A percentile compares a stretch with the other conserved stretches of the same genome.
These are phyloP conservation scores for Drosophila kurseongensis DNA, from an alignment of 1,140 invertebrate genomes.

Conservation along the genomic window DNA sequence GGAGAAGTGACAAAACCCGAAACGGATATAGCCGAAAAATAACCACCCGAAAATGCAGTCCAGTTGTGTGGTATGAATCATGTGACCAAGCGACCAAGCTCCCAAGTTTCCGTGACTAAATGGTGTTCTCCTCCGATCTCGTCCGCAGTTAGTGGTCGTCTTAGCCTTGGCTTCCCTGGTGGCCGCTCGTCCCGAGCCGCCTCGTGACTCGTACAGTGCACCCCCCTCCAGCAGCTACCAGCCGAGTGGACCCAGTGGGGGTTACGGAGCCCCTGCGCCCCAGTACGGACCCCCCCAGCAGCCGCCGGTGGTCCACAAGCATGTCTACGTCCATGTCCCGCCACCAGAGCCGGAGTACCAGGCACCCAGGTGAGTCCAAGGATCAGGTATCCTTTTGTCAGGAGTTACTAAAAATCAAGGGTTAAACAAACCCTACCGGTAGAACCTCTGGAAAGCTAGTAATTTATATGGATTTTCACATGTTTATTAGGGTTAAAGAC, in stretches of 20 bases:
- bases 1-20: conserved; percentile 25
- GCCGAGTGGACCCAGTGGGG: conserved; percentile 70
- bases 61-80: conserved; percentile 81
- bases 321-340: conserved; percentile 94
- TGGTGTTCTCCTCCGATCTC: conserved; percentile 19
- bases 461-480: no score
- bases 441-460: no score
- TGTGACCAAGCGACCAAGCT: neutral
- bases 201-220: conserved; percentile 79
- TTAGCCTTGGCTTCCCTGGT: conserved; percentile 68
- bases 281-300: conserved; percentile 90
- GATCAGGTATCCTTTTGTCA: neutral
- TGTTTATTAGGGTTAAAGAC: no score
- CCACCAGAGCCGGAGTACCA: conserved; percentile 92
- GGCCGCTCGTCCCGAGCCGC: conserved; percentile 76
- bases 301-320: conserved; percentile 91
- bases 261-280: conserved; percentile 86
- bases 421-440: no score
- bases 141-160: conserved; percentile 70
- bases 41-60: conserved; percentile 68
- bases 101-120: conserved; percentile 7
- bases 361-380: conserved; percentile 85
- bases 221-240: conserved; percentile 76
- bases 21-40: conserved; percentile 48
- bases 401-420: no score